These are phyloP conservation scores for Glomeris marginata DNA, from an alignment of 2,888 invertebrate genomes.

Conservation along the genomic window DNA sequence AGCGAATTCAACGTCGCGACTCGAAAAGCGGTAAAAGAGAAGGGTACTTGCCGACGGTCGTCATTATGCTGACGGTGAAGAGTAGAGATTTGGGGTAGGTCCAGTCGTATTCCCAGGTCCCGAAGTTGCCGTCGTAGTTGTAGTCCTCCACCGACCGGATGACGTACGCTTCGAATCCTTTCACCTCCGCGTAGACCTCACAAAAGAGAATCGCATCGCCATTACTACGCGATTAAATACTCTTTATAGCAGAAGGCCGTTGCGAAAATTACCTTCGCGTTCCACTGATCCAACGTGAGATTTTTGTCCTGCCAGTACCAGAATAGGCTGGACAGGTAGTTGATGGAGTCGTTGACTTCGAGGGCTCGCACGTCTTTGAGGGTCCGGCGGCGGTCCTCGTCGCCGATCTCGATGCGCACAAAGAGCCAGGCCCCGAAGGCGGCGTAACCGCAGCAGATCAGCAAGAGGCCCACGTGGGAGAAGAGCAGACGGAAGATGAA, in stretches of 20 bases:
- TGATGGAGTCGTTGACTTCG: slow-evolving; percentile 20
- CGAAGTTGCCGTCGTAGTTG: slow-evolving; percentile 21
- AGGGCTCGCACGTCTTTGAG: slow-evolving; percentile 16
- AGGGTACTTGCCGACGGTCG: slow-evolving; percentile 25
- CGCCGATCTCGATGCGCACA: slow-evolving; percentile 18
- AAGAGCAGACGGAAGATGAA: slow-evolving; percentile 18
- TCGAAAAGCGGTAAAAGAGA: no score
- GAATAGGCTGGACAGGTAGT: slow-evolving; percentile 19
- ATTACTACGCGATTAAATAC: no score
- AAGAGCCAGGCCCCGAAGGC: slow-evolving; percentile 21
- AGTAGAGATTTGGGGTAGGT: slow-evolving; percentile 22
- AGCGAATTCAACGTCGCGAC: no score
- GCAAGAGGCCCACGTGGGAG: slow-evolving; percentile 22
- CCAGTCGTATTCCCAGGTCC: slow-evolving; percentile 21
- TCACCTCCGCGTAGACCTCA: slow-evolving; percentile 18
- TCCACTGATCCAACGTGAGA: slow-evolving; percentile 16
- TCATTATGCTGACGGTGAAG: slow-evolving; percentile 23
- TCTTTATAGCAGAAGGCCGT: background rate
- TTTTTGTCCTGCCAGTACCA: slow-evolving; percentile 20
- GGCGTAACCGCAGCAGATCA: slow-evolving; percentile 20
- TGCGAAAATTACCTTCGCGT: slow-evolving; percentile 15
- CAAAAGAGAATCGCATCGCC: no score
- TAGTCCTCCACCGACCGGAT: slow-evolving; percentile 17
- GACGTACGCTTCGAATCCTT: slow-evolving; percentile 19
- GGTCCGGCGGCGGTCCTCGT: slow-evolving; percentile 15